Evolutionary conservation across 2,888 invertebrate genomes (phyloP), one percentile per base, ranked within the genome.

Genomic region (Sinhomidia bicolor): DNA sequence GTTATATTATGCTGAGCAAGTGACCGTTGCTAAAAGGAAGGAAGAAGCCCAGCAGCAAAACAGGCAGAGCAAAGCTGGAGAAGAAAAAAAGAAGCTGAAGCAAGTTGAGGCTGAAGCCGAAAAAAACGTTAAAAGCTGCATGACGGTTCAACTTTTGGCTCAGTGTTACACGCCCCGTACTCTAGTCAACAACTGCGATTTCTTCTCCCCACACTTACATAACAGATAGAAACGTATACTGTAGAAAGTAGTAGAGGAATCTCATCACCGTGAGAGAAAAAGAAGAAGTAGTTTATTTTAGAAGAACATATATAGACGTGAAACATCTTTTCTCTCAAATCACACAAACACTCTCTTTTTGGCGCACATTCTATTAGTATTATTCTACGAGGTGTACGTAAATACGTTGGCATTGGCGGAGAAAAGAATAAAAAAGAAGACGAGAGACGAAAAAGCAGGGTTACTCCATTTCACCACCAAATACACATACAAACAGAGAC

Each of bases 111-210:
- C n/a, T n/a, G n/a, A n/a, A n/a, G n/a, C n/a, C n/a, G n/a, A n/a
- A n/a, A n/a, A n/a, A n/a, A n/a, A 36, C 57, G 78, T 80, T 81
- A 86, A 85, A 86, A 86, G 74, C 71, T 57, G 14, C 41, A 71
- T 17, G 74, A 65, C 51, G 17, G 81, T 74, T 74, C 60, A 81
- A 81, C 41, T 71, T 60, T 12, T 20, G 17, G 71, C 71, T 86
- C 86, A 86, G 86, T 86, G 86, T 86, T 81, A 81, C 81, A 86
- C 86, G 81, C 86, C 86, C 86, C 81, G 86, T 86, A 80, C 86
- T 80, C 74, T 62, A 80, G 86, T 81, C 86, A 86, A 86, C 86
- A 74, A 36, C 86, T 44, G 47, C 51, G 80, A 79, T 62, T 78
- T 54, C 36, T 32, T 80, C 85, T 80, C 80, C 80, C 80, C 68